Base-by-base conservation (phyloP, 1,140 invertebrate species). In the Zaprionus gabonicus region DNA sequence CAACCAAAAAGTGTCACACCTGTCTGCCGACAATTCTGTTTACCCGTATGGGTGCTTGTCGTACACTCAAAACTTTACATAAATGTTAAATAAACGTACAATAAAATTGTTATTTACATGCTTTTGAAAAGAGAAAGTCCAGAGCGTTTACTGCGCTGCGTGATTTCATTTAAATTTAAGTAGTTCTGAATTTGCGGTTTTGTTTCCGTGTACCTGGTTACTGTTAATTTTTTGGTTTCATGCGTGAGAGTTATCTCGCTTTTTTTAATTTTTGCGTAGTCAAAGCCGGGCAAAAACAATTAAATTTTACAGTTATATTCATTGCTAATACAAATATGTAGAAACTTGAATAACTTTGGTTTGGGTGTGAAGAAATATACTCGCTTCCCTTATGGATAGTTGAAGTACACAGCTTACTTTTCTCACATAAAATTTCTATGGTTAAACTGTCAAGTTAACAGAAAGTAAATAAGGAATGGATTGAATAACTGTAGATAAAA, bases 31-130 rank as follows among this genome's bases (percentile, higher is more conserved):
- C 13, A 28, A 41, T 60, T 76, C 62, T 70, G 70, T 51, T 59
- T 58, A 56, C 65, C 41, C 55, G 58, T 28, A 31, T 69, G 82
- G 74, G 70, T 85, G 82, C 71, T 62, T 57, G 34, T 36, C 71
- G 23, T 27, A 51, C 58, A 70, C 57, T 71, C 36, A 63, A 70
- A 80, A 73, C 62, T 80, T 86, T 82, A 80, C 66, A 91, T 85
- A 90, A 90, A 90, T 85, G 85, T 85, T 88, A 81, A 85, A 85
- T 67, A 73, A 63, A 67, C 78, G 78, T 81, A 88, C 83, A 90
- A 88, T 88, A 90, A 91, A 90, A 90, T 76, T 90, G 77, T 90
- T 85, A 90, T 91, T 91, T 91, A 90, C 86, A 91, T 62, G 82
- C 58, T 78, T 86, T 79, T 91, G 86, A 80, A 90, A 90, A 90